Conservation (phyloP, 2,888 invertebrate genomes). For the Tenodera sinensis region DNA sequence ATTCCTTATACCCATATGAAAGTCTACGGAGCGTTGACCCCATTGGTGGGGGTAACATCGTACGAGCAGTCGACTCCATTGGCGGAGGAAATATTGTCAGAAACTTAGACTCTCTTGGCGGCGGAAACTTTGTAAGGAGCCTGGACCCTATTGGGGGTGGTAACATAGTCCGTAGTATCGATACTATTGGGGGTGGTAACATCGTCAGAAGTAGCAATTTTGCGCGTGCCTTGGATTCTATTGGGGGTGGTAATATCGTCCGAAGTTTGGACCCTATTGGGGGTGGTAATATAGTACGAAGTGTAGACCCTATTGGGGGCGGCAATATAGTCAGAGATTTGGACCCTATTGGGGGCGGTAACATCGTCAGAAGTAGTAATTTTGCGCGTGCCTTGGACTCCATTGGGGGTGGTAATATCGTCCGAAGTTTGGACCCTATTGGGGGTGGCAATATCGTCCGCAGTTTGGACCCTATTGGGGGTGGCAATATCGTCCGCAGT, state of each 20-base stretch:
- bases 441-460: slow-evolving; percentile 34
- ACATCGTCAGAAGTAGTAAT: slow-evolving; percentile 23
- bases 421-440: background rate
- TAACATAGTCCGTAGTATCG: slow-evolving; percentile 27
- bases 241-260: slow-evolving; percentile 32
- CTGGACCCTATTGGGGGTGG: background rate
- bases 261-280: slow-evolving; percentile 34
- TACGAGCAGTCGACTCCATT: slow-evolving; percentile 31
- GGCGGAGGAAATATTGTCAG: slow-evolving; percentile 31
- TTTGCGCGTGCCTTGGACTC: background rate
- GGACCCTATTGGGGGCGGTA: slow-evolving; percentile 33
- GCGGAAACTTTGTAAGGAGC: no score
- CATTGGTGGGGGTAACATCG: slow-evolving; percentile 22
- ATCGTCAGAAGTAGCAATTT: slow-evolving; percentile 23
- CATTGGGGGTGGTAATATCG: slow-evolving; percentile 6
- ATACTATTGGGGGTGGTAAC: slow-evolving; percentile 31
- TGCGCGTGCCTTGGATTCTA: slow-evolving; percentile 32
- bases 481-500: slow-evolving; percentile 43
- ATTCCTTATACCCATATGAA: slow-evolving; percentile 33
- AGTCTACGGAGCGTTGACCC: slow-evolving; percentile 43
- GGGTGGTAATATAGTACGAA: slow-evolving; percentile 22
- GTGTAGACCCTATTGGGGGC: slow-evolving; percentile 32
- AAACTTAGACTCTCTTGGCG: slow-evolving; percentile 34
- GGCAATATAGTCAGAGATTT: slow-evolving; percentile 25
- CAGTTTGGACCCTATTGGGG: slow-evolving; percentile 38